These are phyloP conservation scores for Drosophila vallismaia DNA, from an alignment of 2,888 invertebrate genomes.

Conservation along the genomic window DNA sequence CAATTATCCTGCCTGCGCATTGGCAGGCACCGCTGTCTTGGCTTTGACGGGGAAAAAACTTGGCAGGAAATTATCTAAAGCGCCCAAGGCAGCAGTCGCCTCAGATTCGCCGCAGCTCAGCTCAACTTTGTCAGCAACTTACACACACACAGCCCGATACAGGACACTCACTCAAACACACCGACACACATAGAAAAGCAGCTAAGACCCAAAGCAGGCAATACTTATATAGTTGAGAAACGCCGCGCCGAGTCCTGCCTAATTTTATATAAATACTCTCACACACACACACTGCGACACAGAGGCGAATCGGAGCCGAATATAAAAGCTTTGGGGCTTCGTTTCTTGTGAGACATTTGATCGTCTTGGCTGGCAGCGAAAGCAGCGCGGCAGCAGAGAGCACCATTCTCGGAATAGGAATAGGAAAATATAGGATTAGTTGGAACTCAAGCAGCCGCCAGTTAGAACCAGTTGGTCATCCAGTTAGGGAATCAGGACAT, in stretches of 20 bases:
- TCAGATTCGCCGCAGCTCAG: constrained; percentile 73
- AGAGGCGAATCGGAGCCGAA: constrained; percentile 49
- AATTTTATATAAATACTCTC: constrained; percentile 55
- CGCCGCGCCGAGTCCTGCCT: constrained; percentile 37
- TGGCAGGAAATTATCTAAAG: constrained; percentile 71
- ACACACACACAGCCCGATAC: constrained; percentile 25
- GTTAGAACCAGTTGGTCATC: constrained; percentile 61
- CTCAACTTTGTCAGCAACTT: constrained; percentile 69
- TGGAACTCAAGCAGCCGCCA: constrained; percentile 36
- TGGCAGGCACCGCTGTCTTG: constrained; percentile 62
- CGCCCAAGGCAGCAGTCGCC: constrained; percentile 37
- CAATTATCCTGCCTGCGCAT: constrained; percentile 63
- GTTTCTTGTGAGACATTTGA: constrained; percentile 83
- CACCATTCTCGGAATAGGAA: constrained; percentile 29
- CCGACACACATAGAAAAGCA: background rate
- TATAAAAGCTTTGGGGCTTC: constrained; percentile 81
- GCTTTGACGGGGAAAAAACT: constrained; percentile 68
- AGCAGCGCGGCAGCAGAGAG: constrained; percentile 41
- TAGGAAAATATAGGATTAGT: constrained; percentile 20
- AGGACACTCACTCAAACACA: constrained; percentile 18
- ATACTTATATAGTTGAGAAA: constrained; percentile 66
- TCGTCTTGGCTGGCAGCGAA: constrained; percentile 69
- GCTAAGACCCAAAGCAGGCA: constrained; percentile 9
- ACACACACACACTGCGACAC: constrained; percentile 35
- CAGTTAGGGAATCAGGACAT: constrained; percentile 31